Evolutionary conservation across 1,140 invertebrate genomes (phyloP).

Genomic region (Hyposmocoma kahamanoa): DNA sequence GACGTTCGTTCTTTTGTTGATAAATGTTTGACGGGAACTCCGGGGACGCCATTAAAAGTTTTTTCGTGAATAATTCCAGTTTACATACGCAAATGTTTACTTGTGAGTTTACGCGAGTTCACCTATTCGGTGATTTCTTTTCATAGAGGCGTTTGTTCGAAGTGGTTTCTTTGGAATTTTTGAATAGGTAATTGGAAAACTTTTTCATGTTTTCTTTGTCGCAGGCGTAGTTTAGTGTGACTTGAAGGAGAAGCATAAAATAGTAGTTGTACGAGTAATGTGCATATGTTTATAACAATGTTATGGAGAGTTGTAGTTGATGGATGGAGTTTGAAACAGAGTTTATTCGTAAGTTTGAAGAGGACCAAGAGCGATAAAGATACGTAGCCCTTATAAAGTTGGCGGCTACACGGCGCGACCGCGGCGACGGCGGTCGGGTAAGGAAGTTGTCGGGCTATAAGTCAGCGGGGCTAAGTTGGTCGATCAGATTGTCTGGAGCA

Average conservation of each 20-base stretch:
- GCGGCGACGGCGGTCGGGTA: conserved; percentile 14
- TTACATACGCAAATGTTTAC: conserved; percentile 74
- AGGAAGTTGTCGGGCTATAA: conserved; percentile 24
- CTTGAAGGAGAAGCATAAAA: too few relatives aligned
- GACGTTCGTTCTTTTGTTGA: conserved; percentile 74
- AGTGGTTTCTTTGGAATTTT: conserved; percentile 41
- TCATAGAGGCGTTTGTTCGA: conserved; percentile 60
- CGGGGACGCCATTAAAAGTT: conserved; percentile 73
- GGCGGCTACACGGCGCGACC: too few relatives aligned
- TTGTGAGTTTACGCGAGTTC: conserved; percentile 64
- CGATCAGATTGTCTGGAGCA: conserved; percentile 46
- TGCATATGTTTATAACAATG: too few relatives aligned
- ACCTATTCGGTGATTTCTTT: conserved; percentile 71
- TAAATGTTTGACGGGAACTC: conserved; percentile 74
- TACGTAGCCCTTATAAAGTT: conserved; percentile 26
- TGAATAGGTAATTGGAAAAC: conserved; percentile 65
- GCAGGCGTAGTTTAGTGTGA: conserved; percentile 25
- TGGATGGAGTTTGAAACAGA: too few relatives aligned
- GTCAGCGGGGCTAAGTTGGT: conserved; percentile 32
- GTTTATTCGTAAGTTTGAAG: too few relatives aligned
- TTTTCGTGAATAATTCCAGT: conserved; percentile 73
- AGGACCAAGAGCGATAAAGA: conserved; percentile 22
- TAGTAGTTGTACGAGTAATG: conserved; percentile 15
- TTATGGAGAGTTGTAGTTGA: too few relatives aligned
- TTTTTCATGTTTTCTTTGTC: conserved; percentile 38